A percentile compares a stretch with the other conserved stretches of the same genome.
phyloP scores from a whole-genome alignment of 2,888 invertebrate genomes.

The Spialia ferax region DNA sequence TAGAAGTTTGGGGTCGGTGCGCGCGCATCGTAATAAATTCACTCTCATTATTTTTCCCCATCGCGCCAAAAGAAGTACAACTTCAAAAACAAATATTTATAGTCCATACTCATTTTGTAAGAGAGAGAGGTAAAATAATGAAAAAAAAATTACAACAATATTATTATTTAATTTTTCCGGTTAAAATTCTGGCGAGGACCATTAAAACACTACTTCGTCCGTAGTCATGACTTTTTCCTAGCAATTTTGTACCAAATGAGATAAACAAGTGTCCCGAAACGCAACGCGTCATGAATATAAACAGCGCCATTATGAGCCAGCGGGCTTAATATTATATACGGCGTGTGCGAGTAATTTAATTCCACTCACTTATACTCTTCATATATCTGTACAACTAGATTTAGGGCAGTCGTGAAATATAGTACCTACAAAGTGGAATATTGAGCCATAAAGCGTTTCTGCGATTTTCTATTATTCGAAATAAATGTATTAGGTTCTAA shows the following conservation, averaged over 20 bases:
- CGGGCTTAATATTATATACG: slow-evolving; percentile 1
- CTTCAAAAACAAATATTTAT: too few species aligned
- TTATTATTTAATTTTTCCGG: neutral
- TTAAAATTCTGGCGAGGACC: neutral
- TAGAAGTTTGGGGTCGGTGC: too few species aligned
- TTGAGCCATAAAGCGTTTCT: too few species aligned
- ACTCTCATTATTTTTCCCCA: too few species aligned
- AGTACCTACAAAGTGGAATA: too few species aligned
- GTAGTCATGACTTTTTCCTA: neutral
- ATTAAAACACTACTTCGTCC: neutral
- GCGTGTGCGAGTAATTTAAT: neutral
- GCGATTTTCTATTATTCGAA: too few species aligned
- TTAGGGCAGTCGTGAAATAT: neutral
- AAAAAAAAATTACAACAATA: too few species aligned
- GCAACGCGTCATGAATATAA: slow-evolving; percentile 10
- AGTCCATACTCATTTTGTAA: too few species aligned
- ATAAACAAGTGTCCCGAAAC: slow-evolving; percentile 7
- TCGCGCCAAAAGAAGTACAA: too few species aligned
- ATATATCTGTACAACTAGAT: neutral
- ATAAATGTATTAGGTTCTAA: too few species aligned
- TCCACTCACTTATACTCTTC: neutral
- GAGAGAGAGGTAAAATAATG: too few species aligned
- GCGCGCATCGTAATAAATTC: too few species aligned
- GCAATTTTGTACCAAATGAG: slow-evolving; percentile 10
- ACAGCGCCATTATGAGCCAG: neutral